Conservation (phyloP, 1,140 invertebrate genomes). For the Ladona fulva region DNA sequence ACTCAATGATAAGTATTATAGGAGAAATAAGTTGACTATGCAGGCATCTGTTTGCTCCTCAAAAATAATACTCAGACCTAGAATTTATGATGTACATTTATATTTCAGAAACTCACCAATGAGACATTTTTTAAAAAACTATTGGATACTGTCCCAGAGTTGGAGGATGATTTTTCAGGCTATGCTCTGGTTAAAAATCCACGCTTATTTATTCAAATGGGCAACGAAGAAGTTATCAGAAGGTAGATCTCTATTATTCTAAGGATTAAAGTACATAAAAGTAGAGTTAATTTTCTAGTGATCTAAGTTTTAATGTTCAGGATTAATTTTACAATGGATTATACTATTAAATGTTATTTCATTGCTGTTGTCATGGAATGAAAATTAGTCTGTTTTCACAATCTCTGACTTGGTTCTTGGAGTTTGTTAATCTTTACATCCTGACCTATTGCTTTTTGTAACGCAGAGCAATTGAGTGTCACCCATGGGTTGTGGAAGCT, state of each 20-base stretch:
- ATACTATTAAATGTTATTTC: too few relatives aligned
- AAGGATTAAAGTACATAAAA: too few relatives aligned
- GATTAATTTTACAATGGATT: too few relatives aligned
- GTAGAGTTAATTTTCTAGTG: too few relatives aligned
- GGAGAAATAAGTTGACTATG: neutral
- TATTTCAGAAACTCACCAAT: neutral
- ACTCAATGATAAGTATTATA: neutral
- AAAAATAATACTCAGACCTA: neutral
- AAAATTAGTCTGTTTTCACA: slow-evolving; percentile 14
- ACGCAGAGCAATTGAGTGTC: slow-evolving; percentile 37
- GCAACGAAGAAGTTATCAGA: slow-evolving; percentile 40
- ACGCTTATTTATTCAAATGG: slow-evolving; percentile 44
- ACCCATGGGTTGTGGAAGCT: slow-evolving; percentile 42
- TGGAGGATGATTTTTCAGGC: slow-evolving; percentile 43
- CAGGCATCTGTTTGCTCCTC: neutral
- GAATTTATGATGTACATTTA: too few relatives aligned
- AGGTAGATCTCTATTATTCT: slow-evolving; percentile 31
- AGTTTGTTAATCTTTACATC: slow-evolving; percentile 10
- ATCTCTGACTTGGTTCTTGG: neutral
- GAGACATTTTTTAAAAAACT: slow-evolving; percentile 41
- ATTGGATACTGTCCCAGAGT: slow-evolving; percentile 40
- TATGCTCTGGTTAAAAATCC: slow-evolving; percentile 48
- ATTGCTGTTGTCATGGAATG: neutral
- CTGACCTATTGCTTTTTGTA: slow-evolving; percentile 15
- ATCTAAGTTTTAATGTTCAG: too few relatives aligned